Base-by-base conservation (phyloP, 2,113 vertebrate species). In the Symphodus melops region DNA sequence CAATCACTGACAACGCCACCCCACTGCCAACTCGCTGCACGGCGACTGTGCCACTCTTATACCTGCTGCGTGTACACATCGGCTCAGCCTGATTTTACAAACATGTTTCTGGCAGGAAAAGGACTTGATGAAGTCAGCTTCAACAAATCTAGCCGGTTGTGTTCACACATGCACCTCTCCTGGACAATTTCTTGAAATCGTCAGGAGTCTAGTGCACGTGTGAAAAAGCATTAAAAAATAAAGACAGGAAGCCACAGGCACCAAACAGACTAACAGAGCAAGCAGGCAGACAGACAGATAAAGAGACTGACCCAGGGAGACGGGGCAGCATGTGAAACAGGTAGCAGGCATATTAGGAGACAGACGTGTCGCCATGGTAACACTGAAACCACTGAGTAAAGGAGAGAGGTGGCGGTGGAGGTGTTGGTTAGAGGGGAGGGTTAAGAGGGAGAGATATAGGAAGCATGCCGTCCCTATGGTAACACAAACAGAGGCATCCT, bases 381-480 rank as follows among this genome's bases (percentile, higher is more conserved):
- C 86, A 90, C 83, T n/a, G 81, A 88, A 88, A 91, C 60, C 83
- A 90, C 87, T n/a, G 68, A 85, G 77, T 17, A 68, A 64, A 68
- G 68, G 59, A 66, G 67, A 78, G 59, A 48, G 67, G 42, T 76
- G 68, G 63, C 66, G 71, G 42, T 28, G 23, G 52, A 51, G 68
- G 23, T 70, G 58, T 21, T 19, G 59, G 25, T 20, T 16, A 58
- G 54, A 39, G 59, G 57, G 68, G 70, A 54, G 79, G 82, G 73
- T 67, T 66, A 61, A 44, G 71, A 58, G 36, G 78, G 68, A 72
- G 67, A 49, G 39, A 59, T 84, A 75, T 72, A 85, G 73, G 78
- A 81, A 89, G 85, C 94, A 92, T 93, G 93, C 86, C 68, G 74
- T 95, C 75, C 80, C 91, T 91, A 93, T 94, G 92, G 93, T 91